A percentile compares a stretch with the other conserved stretches of the same genome.
These are phyloP conservation scores for sheep (Ovis aries) DNA, from an alignment of 2,113 vertebrate species.

Conservation along the genomic window ARS-UI_Ramb_v3.0 NC_056080.1:98211001-98211500, in stretches of 20 bases:
- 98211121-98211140: not conserved
- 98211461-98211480: not conserved
- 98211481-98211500: not conserved
- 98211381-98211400: not conserved
- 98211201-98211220: not conserved
- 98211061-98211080: not conserved
- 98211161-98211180: not conserved
- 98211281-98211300: not conserved
- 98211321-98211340: not conserved
- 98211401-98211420: not conserved
- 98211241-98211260: not conserved
- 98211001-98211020: not conserved
- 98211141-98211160: not conserved
- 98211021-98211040: not conserved
- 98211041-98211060: not conserved
- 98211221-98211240: not conserved
- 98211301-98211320: not conserved
- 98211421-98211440: not conserved
- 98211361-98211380: not conserved
- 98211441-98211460: not conserved
- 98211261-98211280: not conserved
- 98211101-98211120: not conserved
- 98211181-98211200: not conserved
- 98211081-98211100: conserved; percentile 11
- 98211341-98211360: conserved; percentile 6